Evolutionary conservation across 2,797 vertebrate genomes (phyloP).

Genomic region (Sebastes taczanowskii): DNA sequence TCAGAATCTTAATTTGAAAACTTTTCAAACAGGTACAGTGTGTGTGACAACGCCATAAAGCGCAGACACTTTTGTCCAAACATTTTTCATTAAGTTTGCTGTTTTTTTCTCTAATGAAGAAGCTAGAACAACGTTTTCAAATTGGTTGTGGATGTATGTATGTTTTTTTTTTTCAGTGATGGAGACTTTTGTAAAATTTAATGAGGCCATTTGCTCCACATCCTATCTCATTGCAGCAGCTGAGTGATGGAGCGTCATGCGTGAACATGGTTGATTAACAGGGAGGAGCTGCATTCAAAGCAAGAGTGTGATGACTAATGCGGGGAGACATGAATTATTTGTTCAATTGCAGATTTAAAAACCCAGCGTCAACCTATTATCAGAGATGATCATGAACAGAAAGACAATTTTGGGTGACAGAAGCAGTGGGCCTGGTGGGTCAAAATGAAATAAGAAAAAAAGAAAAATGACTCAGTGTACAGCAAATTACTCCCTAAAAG

Average conservation of each 20-base stretch:
- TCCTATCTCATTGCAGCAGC: slow-evolving; percentile 51
- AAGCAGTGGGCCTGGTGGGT: slow-evolving; percentile 32
- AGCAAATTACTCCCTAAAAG: slow-evolving; percentile 74
- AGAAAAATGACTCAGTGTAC: slow-evolving; percentile 19
- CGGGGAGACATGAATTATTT: slow-evolving; percentile 61
- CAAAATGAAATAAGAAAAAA: slow-evolving; percentile 33
- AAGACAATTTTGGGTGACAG: slow-evolving; percentile 45
- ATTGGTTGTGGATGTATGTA: slow-evolving; percentile 49
- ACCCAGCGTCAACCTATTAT: slow-evolving; percentile 39
- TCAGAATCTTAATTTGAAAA: slow-evolving; percentile 56
- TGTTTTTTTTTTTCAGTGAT: slow-evolving; percentile 41
- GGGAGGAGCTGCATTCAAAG: slow-evolving; percentile 58
- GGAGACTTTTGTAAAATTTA: slow-evolving; percentile 58
- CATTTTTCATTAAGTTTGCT: slow-evolving; percentile 35
- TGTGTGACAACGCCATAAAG: slow-evolving; percentile 1
- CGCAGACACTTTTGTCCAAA: slow-evolving; percentile 5
- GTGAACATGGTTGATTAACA: slow-evolving; percentile 68
- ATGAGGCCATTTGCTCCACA: slow-evolving; percentile 67
- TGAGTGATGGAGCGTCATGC: slow-evolving; percentile 66
- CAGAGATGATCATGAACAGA: slow-evolving; percentile 50
- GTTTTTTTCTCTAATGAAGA: slow-evolving; percentile 53
- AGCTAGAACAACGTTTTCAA: slow-evolving; percentile 68
- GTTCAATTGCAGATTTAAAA: slow-evolving; percentile 66
- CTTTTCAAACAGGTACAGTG: slow-evolving; percentile 60
- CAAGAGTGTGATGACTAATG: slow-evolving; percentile 65